Evolutionary conservation across 2,113 vertebrate genomes (phyloP).

Genomic region (Epinephelus lanceolatus): DNA sequence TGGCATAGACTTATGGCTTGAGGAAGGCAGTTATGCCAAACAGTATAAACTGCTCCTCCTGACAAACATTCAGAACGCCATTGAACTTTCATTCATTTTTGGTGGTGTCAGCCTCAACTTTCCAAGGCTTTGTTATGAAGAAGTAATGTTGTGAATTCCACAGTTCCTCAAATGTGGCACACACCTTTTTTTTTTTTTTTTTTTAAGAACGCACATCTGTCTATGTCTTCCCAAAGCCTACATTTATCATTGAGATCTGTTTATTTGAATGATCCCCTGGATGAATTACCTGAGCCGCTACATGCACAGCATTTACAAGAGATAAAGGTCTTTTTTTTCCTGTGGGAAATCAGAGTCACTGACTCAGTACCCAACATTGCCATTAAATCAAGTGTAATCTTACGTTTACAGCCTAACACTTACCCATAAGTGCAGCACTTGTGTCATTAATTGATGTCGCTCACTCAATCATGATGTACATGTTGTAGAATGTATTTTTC

Average conservation of each 20-base stretch:
- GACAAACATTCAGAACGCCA: slow-evolving; percentile 78
- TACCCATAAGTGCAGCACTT: slow-evolving; percentile 58
- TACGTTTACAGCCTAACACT: slow-evolving; percentile 59
- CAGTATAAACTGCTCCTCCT: slow-evolving; percentile 74
- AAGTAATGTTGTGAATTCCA: slow-evolving; percentile 66
- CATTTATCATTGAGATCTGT: slow-evolving; percentile 79
- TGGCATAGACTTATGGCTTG: slow-evolving; percentile 77
- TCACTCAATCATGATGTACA: slow-evolving; percentile 47
- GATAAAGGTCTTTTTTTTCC: slow-evolving; percentile 67
- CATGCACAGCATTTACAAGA: slow-evolving; percentile 75
- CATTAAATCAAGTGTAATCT: slow-evolving; percentile 77
- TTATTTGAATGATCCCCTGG: slow-evolving; percentile 79
- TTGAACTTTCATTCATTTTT: slow-evolving; percentile 83
- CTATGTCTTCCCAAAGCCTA: slow-evolving; percentile 65
- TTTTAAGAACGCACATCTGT: slow-evolving; percentile 57
- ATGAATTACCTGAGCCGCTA: slow-evolving; percentile 74
- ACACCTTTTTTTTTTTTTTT: slow-evolving; percentile 22
- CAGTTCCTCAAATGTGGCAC: slow-evolving; percentile 66
- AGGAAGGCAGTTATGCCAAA: slow-evolving; percentile 74
- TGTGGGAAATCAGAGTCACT: slow-evolving; percentile 82
- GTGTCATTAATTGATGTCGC: slow-evolving; percentile 57
- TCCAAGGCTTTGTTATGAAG: slow-evolving; percentile 77
- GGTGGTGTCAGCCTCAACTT: slow-evolving; percentile 75
- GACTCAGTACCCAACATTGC: slow-evolving; percentile 68
- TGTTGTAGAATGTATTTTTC: slow-evolving; percentile 10